Base-by-base conservation (phyloP, 2,797 vertebrate species). In the Oreochromis mossambicus region DNA sequence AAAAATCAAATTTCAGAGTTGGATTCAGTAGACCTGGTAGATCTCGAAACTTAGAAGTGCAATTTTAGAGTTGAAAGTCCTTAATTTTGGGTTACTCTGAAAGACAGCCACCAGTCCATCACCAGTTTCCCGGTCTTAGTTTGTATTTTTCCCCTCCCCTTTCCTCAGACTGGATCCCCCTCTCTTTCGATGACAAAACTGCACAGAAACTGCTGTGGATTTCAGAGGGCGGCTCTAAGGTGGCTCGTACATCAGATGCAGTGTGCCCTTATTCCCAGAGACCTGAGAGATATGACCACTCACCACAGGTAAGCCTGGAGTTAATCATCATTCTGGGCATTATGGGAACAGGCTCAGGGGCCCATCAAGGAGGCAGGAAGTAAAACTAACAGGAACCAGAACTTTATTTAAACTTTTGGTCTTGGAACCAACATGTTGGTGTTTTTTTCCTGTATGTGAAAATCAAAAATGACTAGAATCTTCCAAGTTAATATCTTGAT, bases 161-260 rank as follows among this genome's bases (percentile, higher is more conserved):
- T 9, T 79, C 32, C 76, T 79, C 93, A 97, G 96, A 96, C 54
- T 97, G 95, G 95, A n/a, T 96, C 10, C 83, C 95, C 1, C 1
- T 96, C 29, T 82, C 93, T 24, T 81, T 97, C 90, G 96, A 97
- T 78, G 96, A 97, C 29, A 96, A 92, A 90, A 97, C 96, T 2
- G 94, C 96, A 17, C 96, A 96, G 91, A 97, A 96, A 77, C 85
- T 96, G 81, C 80, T 97, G 91, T 97, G 96, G 96, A 94, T 97
- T 56, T 96, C 96, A 4, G 96, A 97, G 70, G 91, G 88, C 0
- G 88, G 92, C 2, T 17, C 79, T 11, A 97, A 96, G 82, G 96
- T 96, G 89, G 90, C 95, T 17, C 95, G 95, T 1, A 94, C 92
- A 1, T 82, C 95, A 1, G 96, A 97, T 1, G 93, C 94, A 4